phyloP scores from a whole-genome alignment of 2,888 invertebrate species.

The Corythucha ciliata region DNA sequence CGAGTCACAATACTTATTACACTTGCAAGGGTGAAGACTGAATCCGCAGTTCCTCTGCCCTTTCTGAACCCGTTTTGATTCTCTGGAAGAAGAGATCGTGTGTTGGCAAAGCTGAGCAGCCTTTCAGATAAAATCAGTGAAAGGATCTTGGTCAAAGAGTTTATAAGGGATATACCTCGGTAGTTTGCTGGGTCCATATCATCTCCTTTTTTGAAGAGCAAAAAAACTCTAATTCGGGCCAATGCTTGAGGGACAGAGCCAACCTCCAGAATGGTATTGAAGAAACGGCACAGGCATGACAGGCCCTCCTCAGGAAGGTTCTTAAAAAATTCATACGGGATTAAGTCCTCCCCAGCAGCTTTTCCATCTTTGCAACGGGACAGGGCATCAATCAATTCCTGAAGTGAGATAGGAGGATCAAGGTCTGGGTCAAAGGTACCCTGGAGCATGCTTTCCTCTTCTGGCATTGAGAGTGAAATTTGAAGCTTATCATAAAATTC shows the following conservation, averaged over 20 bases:
- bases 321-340: slow-evolving; percentile 7
- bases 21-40: not conserved
- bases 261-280: not conserved
- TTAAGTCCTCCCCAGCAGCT: slow-evolving; percentile 11
- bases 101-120: not conserved
- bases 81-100: slow-evolving; percentile 1
- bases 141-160: slow-evolving; percentile 6
- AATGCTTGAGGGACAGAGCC: not conserved
- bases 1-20: not conserved
- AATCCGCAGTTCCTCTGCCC: slow-evolving; percentile 1
- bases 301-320: not conserved
- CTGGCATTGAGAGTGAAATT: not conserved
- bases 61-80: slow-evolving; percentile 10
- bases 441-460: too few species aligned
- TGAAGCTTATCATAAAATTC: not conserved
- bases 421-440: not conserved
- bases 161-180: slow-evolving; percentile 10
- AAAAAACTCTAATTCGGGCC: not conserved
- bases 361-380: slow-evolving; percentile 2
- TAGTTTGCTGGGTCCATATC: not conserved
- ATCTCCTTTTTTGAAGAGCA: slow-evolving; percentile 13
- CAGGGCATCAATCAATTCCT: slow-evolving; percentile 1
- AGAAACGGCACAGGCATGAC: not conserved
- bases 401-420: not conserved
- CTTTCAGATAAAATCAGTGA: not conserved